phyloP scores from a whole-genome alignment of 2,888 invertebrate species.

The Pseudanteris insignis region DNA sequence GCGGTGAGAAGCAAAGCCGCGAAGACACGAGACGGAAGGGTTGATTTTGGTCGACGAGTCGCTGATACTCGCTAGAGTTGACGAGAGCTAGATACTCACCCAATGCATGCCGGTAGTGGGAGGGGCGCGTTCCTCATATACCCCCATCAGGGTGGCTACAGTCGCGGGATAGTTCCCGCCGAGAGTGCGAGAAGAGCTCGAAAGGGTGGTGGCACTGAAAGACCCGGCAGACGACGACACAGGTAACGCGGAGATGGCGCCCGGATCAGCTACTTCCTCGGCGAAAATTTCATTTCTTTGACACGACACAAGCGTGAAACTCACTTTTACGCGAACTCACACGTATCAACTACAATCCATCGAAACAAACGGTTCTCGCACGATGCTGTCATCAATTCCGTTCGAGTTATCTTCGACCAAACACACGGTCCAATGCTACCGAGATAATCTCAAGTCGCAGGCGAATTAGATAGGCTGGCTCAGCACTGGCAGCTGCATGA shows the following conservation, averaged over 20 bases:
- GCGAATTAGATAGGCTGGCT: not conserved
- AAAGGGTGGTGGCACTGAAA: slow-evolving; percentile 66
- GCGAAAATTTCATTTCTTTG: slow-evolving; percentile 23
- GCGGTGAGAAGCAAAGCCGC: slow-evolving; percentile 9
- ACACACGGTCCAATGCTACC: slow-evolving; percentile 4
- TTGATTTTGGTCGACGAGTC: slow-evolving; percentile 21
- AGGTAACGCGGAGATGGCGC: slow-evolving; percentile 67
- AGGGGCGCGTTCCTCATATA: slow-evolving; percentile 83
- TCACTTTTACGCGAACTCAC: slow-evolving; percentile 47
- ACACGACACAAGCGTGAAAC: slow-evolving; percentile 30
- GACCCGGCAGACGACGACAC: slow-evolving; percentile 67
- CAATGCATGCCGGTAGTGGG: slow-evolving; percentile 90
- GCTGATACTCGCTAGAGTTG: too few species aligned
- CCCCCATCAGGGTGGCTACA: slow-evolving; percentile 81
- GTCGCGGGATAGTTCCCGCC: slow-evolving; percentile 65
- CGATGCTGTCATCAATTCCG: too few species aligned
- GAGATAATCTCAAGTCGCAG: slow-evolving; percentile 5
- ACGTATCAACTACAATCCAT: slow-evolving; percentile 25
- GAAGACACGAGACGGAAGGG: slow-evolving; percentile 15
- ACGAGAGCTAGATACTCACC: slow-evolving; percentile 71
- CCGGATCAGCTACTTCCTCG: slow-evolving; percentile 51
- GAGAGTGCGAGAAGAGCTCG: slow-evolving; percentile 60
- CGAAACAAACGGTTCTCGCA: slow-evolving; percentile 8
- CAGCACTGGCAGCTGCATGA: not conserved
- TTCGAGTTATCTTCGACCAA: too few species aligned